Evolutionary conservation across 2,888 invertebrate genomes (phyloP).

Genomic region (Rugalucina vietnamica): DNA sequence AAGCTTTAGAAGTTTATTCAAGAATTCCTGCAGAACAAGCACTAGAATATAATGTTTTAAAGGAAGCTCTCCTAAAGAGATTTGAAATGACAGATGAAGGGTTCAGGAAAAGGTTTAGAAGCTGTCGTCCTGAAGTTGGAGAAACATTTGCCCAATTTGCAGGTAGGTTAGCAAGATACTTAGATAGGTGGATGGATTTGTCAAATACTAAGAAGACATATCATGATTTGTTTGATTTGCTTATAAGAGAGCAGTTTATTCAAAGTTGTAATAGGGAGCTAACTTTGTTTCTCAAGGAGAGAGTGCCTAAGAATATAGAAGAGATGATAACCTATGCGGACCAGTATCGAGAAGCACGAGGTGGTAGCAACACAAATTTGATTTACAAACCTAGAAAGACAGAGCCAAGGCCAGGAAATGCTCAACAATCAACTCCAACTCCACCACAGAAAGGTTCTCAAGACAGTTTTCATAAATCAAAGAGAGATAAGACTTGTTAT

Average conservation of each 20-base stretch:
- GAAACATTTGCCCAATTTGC: conserved; percentile 42
- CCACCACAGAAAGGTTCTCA: no score
- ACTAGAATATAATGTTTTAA: conserved; percentile 33
- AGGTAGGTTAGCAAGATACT: conserved; percentile 31
- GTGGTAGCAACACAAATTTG: not conserved
- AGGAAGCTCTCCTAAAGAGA: conserved; percentile 34
- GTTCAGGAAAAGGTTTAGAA: conserved; percentile 36
- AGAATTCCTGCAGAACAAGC: conserved; percentile 22
- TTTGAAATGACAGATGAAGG: conserved; percentile 46
- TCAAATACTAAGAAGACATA: conserved; percentile 15
- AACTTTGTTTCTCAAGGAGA: conserved; percentile 43
- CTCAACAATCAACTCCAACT: no score
- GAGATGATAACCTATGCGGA: conserved; percentile 43
- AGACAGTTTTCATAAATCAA: no score
- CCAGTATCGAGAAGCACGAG: conserved; percentile 39
- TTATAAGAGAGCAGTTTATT: conserved; percentile 36
- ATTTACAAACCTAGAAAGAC: not conserved
- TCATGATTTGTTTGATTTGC: conserved; percentile 28
- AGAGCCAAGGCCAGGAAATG: not conserved
- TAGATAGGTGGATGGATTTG: conserved; percentile 42
- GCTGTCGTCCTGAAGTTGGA: conserved; percentile 22
- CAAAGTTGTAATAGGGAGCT: conserved; percentile 15
- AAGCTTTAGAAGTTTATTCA: conserved; percentile 39
- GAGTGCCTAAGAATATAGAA: conserved; percentile 18
- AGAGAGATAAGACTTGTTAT: no score